Evolutionary conservation across 2,113 vertebrate species (phyloP).

Genomic region (Gymnogyps californianus): DNA sequence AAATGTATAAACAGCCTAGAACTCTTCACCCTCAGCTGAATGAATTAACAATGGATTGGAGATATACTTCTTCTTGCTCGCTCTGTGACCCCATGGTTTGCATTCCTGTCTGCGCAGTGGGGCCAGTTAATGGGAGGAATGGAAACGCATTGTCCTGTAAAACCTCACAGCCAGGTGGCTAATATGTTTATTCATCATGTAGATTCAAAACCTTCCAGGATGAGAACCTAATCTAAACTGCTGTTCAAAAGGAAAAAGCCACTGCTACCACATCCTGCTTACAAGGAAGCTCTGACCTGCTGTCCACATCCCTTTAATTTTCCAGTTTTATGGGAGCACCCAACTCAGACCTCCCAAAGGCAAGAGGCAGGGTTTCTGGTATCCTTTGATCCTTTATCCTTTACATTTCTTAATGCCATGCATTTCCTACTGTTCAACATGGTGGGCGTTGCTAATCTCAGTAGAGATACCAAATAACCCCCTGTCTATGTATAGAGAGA

Average conservation of each 20-base stretch:
- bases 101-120: background rate
- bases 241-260: background rate
- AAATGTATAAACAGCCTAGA: background rate
- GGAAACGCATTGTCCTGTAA: background rate
- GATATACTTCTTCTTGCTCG: background rate
- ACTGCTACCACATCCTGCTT: background rate
- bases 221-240: background rate
- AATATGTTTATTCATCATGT: background rate
- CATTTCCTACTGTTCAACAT: background rate
- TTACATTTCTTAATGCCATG: background rate
- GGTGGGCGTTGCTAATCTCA: background rate
- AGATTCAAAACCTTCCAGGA: background rate
- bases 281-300: accelerated
- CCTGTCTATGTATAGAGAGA: background rate
- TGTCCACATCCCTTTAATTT: background rate
- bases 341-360: background rate
- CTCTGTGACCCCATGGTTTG: background rate
- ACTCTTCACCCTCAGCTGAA: background rate
- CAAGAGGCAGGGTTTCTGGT: background rate
- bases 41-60: background rate
- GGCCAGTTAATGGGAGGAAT: background rate
- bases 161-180: background rate
- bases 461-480: background rate
- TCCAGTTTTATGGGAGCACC: background rate
- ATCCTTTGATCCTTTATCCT: background rate